Evolutionary conservation across 1,140 invertebrate species (phyloP).

Genomic region (Coelopa frigida): DNA sequence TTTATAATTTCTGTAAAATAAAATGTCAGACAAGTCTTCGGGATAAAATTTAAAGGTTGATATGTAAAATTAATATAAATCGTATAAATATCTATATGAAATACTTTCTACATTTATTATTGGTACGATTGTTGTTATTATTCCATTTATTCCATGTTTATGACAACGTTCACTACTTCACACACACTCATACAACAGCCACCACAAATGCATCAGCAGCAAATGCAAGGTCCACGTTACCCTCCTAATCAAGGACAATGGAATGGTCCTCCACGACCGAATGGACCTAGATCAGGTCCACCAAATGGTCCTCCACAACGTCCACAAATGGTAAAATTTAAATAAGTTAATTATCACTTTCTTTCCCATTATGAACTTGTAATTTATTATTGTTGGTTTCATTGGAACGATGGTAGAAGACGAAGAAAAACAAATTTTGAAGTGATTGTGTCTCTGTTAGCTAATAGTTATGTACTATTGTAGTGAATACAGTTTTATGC

Average conservation of each 20-base stretch:
- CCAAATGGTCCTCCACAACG: slow-evolving; percentile 52
- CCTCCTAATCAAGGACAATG: slow-evolving; percentile 46
- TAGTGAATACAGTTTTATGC: too few relatives aligned
- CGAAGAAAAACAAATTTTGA: too few relatives aligned
- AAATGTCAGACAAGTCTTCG: too few relatives aligned
- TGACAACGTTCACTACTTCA: slow-evolving; percentile 18
- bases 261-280: slow-evolving; percentile 51
- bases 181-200: slow-evolving; percentile 12
- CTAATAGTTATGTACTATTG: too few relatives aligned
- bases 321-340: slow-evolving; percentile 58
- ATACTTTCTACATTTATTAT: neutral
- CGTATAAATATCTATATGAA: neutral
- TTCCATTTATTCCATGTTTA: slow-evolving; percentile 38
- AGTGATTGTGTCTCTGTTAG: too few relatives aligned
- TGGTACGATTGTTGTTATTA: slow-evolving; percentile 36
- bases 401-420: too few relatives aligned
- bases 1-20: too few relatives aligned
- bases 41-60: too few relatives aligned
- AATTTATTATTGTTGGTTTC: too few relatives aligned
- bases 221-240: slow-evolving; percentile 48
- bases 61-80: too few relatives aligned
- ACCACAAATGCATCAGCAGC: slow-evolving; percentile 43
- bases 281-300: slow-evolving; percentile 62
- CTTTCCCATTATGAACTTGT: too few relatives aligned
- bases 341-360: neutral